Evolutionary conservation across 1,140 invertebrate species (phyloP).

Genomic region (Bombyx mandarina): DNA sequence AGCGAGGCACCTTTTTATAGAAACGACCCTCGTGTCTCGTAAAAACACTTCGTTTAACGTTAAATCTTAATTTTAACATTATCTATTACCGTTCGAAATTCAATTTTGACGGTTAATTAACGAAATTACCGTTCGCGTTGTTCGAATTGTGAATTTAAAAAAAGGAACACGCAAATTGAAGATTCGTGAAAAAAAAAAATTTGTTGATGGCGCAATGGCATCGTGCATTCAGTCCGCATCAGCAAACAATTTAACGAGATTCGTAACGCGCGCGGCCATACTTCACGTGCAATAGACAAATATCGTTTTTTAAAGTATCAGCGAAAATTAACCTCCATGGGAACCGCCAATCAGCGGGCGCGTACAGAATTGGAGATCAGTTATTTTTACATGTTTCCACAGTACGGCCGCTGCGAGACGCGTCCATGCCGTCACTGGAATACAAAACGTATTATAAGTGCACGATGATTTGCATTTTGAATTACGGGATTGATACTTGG

Average conservation of each 20-base stretch:
- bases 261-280: not conserved
- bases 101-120: too few relatives aligned
- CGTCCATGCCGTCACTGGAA: constrained; percentile 40
- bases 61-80: constrained; percentile 9
- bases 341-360: constrained; percentile 58
- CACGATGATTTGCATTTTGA: constrained; percentile 65
- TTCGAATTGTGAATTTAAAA: too few relatives aligned
- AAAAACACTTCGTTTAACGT: constrained; percentile 27
- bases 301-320: constrained; percentile 35
- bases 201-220: not conserved
- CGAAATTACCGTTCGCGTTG: too few relatives aligned
- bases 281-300: constrained; percentile 20
- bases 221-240: too few relatives aligned
- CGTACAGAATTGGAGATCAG: constrained; percentile 54
- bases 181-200: not conserved
- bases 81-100: not conserved
- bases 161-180: too few relatives aligned
- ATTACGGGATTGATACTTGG: constrained; percentile 45
- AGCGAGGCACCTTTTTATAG: constrained; percentile 65
- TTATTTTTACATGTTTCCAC: constrained; percentile 65
- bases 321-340: constrained; percentile 63
- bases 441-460: constrained; percentile 63
- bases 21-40: constrained; percentile 45
- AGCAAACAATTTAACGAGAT: too few relatives aligned
- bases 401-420: constrained; percentile 58